Base-by-base conservation (phyloP, 2,113 vertebrate genomes). In the Pitta sordida region DNA sequence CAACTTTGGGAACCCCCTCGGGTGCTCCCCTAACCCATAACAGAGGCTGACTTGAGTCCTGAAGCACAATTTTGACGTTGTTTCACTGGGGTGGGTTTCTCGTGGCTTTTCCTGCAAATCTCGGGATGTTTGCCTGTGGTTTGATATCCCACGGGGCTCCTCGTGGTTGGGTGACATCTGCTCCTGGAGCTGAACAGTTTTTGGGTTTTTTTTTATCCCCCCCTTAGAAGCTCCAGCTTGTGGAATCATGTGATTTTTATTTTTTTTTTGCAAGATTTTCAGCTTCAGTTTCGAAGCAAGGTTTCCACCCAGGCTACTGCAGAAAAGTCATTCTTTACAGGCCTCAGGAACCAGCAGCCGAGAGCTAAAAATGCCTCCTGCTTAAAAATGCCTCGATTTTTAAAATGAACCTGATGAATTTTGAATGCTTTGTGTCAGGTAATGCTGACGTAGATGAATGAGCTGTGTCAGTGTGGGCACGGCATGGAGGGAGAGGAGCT, bases 221-320 rank as follows among this genome's bases (percentile, higher is more conserved):
- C 5, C 78, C 70, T 86, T 87, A 68, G 75, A 94, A 93, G 89
- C 95, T 92, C 93, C 82, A 86, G 89, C 94, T 94, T 91, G 83
- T 88, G 84, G 82, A 80, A 89, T 92, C 94, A 85, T 91, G 93
- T 96, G 96, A 91, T 94, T 93, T n/a, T n/a, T n/a, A n/a, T n/a
- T n/a, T n/a, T n/a, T n/a, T n/a, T n/a, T n/a, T 84, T 84, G 78
- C 83, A 91, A 92, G 78, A 52, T 88, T 91, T 94, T 85, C 82
- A 65, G 95, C 78, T 94, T 95, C 59, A 2, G 80, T 92, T 95
- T 87, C 27, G 41, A 94, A 92, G 83, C 59, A 80, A 94, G 82
- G 67, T 90, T 96, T 85, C 82, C 87, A 79, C 85, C 63, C 94
- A 91, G 95, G 69, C 94, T 94, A 51, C 63, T 86, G 78, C 94